Base-by-base conservation (phyloP, 2,797 vertebrate species). In the Gouania willdenowi region DNA sequence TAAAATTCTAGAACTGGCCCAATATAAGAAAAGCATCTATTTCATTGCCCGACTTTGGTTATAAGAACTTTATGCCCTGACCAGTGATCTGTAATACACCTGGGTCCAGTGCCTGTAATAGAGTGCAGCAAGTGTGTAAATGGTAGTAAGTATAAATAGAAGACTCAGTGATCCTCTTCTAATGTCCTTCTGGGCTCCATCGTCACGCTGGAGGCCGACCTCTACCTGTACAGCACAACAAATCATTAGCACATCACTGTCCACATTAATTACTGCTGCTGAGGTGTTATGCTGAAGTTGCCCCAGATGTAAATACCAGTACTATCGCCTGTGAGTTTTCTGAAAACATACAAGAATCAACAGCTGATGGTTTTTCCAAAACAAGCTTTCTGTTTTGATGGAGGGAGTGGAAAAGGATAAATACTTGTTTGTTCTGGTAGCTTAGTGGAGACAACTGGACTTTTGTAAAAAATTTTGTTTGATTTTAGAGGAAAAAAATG, bases 91-190 rank as follows among this genome's bases (percentile, higher is more conserved):
- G 49, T 17, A 44, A 47, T 45, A 28, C 63, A 49, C 63, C 14
- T 8, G 51, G 57, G 47, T 56, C 31, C 43, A 20, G 3, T 20
- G 49, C 6, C 6, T 45, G 34, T 63, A 74, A 69, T 69, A 12
- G 50, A 67, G 69, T 65, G 53, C 65, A 71, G 64, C 50, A 16
- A 43, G 61, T 66, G 64, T 50, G 37, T 70, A 75, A 74, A 68
- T 16, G 56, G 31, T 23, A 35, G 22, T 24, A 44, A 54, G 54
- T 56, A 66, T 76, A 71, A 79, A 75, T 65, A 76, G 37, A 63
- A 53, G 61, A 67, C 1, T 24, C 19, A 2, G 32, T 36, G 59
- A 67, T 59, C 58, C 66, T 42, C 44, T 41, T 47, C 61, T 56
- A 75, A 67, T 56, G 33, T 55, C 36, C 26, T 48, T 42, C 39